A percentile compares a stretch with the other conserved stretches of the same genome.
phyloP scores from a whole-genome alignment of 2,113 vertebrate genomes.

The Forbesichthys agassizii region DNA sequence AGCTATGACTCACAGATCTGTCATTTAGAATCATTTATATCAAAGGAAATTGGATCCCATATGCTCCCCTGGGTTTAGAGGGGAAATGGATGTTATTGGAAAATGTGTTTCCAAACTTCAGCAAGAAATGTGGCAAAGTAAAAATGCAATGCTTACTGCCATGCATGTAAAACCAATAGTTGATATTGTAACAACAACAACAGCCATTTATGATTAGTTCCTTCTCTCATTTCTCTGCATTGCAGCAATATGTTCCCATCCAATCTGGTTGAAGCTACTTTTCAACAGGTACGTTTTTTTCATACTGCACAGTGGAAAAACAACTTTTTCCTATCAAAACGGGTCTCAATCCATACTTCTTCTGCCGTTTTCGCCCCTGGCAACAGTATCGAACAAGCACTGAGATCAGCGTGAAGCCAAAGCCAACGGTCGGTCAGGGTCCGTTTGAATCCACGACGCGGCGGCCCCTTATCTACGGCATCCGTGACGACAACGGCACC shows the following conservation, averaged over 20 bases:
- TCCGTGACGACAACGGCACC: constrained; percentile 90
- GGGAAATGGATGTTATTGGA: not conserved
- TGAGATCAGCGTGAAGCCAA: constrained; percentile 81
- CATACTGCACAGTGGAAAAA: not conserved
- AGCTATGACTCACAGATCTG: not conserved
- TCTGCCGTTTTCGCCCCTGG: constrained; percentile 2
- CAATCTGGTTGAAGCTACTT: constrained; percentile 95
- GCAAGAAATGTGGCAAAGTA: too few species aligned
- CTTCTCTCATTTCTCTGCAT: constrained; percentile 45
- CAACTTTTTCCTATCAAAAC: not conserved
- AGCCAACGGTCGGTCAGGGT: constrained; percentile 56
- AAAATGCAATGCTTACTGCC: too few species aligned
- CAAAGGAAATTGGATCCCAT: not conserved
- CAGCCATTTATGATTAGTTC: not conserved
- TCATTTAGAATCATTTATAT: not conserved
- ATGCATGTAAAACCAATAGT: too few species aligned
- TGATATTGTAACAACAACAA: too few species aligned
- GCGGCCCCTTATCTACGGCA: constrained; percentile 84
- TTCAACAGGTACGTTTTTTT: constrained; percentile 87
- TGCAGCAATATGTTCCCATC: constrained; percentile 97
- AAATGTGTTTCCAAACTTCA: not conserved
- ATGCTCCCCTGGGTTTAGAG: not conserved
- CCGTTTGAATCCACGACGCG: constrained; percentile 76
- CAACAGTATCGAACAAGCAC: constrained; percentile 93
- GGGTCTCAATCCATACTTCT: not conserved